These are phyloP conservation scores for Odontamblyopus rebecca DNA, from an alignment of 2,797 vertebrate genomes.

Conservation along the genomic window DNA sequence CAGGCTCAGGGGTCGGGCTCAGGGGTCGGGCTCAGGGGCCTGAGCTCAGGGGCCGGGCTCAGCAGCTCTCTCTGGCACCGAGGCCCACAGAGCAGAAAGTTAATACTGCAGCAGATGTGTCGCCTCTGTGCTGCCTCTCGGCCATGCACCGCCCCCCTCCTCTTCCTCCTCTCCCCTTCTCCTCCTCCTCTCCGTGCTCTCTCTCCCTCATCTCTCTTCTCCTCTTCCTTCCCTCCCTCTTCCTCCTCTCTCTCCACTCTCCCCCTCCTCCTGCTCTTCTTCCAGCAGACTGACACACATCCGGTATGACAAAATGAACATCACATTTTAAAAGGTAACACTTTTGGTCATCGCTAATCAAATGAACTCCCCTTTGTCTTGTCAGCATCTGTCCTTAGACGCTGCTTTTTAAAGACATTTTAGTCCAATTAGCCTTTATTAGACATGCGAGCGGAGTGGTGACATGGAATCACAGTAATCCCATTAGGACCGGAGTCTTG, in stretches of 20 bases:
- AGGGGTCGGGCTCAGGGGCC: slow-evolving; percentile 1
- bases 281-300: background rate
- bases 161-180: slow-evolving; percentile 55
- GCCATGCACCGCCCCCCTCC: slow-evolving; percentile 80
- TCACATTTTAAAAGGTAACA: background rate
- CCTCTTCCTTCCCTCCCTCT: slow-evolving; percentile 6
- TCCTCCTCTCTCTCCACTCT: slow-evolving; percentile 63
- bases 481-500: background rate
- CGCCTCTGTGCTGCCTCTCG: slow-evolving; percentile 86
- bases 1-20: too few species aligned
- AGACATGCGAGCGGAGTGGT: background rate
- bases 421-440: background rate
- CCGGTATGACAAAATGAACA: background rate
- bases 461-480: background rate
- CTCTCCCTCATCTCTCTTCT: background rate
- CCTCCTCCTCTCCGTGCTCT: slow-evolving; percentile 25
- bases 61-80: slow-evolving; percentile 78
- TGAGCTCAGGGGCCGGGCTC: slow-evolving; percentile 5
- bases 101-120: slow-evolving; percentile 96
- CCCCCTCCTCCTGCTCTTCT: slow-evolving; percentile 36
- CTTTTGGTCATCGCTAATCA: background rate
- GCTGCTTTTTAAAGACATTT: background rate
- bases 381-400: background rate
- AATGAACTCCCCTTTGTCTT: background rate
- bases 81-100: slow-evolving; percentile 92